Percentiles rank a stretch among this genome's conserved stretches.
phyloP scores from a whole-genome alignment of 2,888 invertebrate genomes.

The Smittia sp. region DNA sequence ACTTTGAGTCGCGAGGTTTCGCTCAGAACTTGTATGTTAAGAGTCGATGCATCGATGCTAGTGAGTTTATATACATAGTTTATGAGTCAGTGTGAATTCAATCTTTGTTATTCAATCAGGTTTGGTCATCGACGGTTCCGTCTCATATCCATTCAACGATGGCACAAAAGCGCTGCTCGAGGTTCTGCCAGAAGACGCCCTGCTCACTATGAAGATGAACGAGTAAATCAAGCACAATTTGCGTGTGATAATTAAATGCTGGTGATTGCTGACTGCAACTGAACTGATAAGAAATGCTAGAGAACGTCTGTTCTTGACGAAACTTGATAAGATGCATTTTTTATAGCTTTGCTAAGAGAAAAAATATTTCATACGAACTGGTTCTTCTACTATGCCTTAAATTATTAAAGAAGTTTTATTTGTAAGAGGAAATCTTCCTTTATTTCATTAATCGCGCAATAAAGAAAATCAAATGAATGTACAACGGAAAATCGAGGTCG shows the following conservation, averaged over 20 bases:
- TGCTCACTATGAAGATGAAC: slow-evolving; percentile 67
- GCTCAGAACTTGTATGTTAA: slow-evolving; percentile 72
- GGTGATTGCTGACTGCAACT: slow-evolving; percentile 13
- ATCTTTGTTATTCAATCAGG: slow-evolving; percentile 58
- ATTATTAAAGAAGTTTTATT: neutral
- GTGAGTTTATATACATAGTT: slow-evolving; percentile 47
- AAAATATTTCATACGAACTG: neutral
- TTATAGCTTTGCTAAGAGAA: neutral
- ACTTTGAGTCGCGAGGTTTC: slow-evolving; percentile 70
- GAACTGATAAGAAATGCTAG: neutral
- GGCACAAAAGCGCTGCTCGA: slow-evolving; percentile 84
- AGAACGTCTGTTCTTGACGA: neutral
- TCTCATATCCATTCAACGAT: slow-evolving; percentile 90
- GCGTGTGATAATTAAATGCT: neutral
- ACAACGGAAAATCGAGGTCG: no score
- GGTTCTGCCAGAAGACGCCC: slow-evolving; percentile 79
- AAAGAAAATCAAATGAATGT: neutral
- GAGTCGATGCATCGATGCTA: slow-evolving; percentile 87
- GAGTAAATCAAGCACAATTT: neutral
- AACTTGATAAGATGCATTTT: slow-evolving; percentile 1
- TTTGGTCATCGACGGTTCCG: slow-evolving; percentile 92
- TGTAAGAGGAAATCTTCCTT: neutral
- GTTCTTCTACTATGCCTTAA: neutral
- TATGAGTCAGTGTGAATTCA: neutral
- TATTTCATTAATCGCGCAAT: neutral